A percentile compares a stretch with the other conserved stretches of the same genome.
Evolutionary conservation across 2,888 invertebrate species (phyloP).

Genomic region (Dicyrtoma fusca): DNA sequence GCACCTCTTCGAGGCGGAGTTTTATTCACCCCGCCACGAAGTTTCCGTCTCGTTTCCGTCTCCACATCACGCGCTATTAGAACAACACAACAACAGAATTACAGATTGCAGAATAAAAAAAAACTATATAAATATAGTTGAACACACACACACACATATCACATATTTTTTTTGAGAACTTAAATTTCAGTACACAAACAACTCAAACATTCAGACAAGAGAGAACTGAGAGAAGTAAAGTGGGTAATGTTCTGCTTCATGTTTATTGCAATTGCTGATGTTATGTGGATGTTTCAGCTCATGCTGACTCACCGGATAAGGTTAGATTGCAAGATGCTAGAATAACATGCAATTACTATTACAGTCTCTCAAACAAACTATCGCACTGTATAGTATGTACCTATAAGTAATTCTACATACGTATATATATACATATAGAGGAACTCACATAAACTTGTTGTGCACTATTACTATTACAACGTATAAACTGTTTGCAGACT

Average conservation of each 20-base stretch:
- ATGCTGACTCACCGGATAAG: conserved; percentile 7
- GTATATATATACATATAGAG: too few species aligned
- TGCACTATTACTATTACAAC: too few species aligned
- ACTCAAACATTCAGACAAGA: neutral
- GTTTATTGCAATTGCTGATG: too few species aligned
- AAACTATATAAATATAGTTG: too few species aligned
- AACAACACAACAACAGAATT: conserved; percentile 28
- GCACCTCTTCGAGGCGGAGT: conserved; percentile 40
- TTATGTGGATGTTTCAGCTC: too few species aligned
- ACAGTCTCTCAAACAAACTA: conserved; percentile 20
- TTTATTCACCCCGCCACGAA: conserved; percentile 37
- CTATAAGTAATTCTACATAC: too few species aligned
- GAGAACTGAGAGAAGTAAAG: too few species aligned
- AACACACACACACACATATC: conserved; percentile 2
- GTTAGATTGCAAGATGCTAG: conserved; percentile 7
- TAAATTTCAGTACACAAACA: neutral
- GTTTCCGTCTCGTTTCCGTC: conserved; percentile 46
- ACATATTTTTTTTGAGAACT: neutral
- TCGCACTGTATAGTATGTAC: too few species aligned
- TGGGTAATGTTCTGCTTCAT: too few species aligned
- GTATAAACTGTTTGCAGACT: too few species aligned
- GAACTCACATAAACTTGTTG: too few species aligned
- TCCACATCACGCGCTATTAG: conserved; percentile 42
- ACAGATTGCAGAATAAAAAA: conserved; percentile 13
- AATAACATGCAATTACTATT: conserved; percentile 38